Base-by-base conservation (phyloP, 1,140 invertebrate species). In the Hestina assimilis region DNA sequence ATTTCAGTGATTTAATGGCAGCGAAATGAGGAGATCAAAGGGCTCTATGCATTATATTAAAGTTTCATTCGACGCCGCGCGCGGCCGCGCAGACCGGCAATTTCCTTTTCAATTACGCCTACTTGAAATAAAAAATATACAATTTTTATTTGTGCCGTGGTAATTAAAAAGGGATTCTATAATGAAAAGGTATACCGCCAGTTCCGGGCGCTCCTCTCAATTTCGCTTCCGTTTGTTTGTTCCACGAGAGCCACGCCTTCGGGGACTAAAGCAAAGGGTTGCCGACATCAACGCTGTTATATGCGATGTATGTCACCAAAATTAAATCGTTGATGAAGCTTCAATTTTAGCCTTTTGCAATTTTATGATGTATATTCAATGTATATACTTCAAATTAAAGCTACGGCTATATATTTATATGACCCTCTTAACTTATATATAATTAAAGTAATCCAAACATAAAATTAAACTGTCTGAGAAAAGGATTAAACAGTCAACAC, bases 131-230 rank as follows among this genome's bases (percentile, higher is more conserved):
- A 88, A 85, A 47, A 86, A 85, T n/a, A 85, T 80, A 88, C 79
- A 86, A 83, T 88, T 87, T 84, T 88, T 86, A 84, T 87, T 84
- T 80, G 74, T 75, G 73, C 69, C 73, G 74, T 79, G 81, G 84
- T 84, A 87, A 87, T 87, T 87, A 87, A 87, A 87, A 84, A 81
- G 84, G 84, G 84, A 84, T 87, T 84, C 72, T 79, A 77, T 86
- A 87, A 86, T 87, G 79, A 87, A 86, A 87, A 86, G 83, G 83
- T 87, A 86, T 83, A 84, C 79, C 75, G 80, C 61, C 74, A 75
- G 79, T 85, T 82, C 76, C 79, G 82, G 79, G 67, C 75, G 76
- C 76, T 78, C 79, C 78, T 85, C 83, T 84, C 84, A 83, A 83
- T 87, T 84, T 83, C 74, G 80, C 73, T 80, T 86, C 81, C 81